Conservation (phyloP, 2,113 vertebrate genomes). For the Cinclus mexicanus region DNA sequence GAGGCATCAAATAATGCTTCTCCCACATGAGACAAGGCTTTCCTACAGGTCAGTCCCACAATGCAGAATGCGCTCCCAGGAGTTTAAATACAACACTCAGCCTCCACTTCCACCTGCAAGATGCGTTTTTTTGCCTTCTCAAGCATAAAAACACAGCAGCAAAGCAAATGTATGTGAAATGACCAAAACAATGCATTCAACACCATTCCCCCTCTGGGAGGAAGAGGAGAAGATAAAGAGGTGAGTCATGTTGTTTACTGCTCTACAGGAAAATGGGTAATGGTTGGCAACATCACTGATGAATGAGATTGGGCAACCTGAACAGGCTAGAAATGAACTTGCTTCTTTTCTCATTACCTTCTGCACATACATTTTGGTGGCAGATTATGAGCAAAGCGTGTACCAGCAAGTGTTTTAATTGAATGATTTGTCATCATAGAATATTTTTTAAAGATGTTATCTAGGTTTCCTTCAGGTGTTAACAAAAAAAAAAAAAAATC, state of each 20-base stretch:
- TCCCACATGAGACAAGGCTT: not conserved
- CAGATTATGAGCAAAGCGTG: not conserved
- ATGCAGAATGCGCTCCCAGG: not conserved
- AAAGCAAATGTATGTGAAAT: not conserved
- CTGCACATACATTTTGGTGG: not conserved
- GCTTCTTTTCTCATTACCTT: not conserved
- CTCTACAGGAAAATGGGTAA: slow-evolving; percentile 27
- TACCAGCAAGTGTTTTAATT: not conserved
- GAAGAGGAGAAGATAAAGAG: slow-evolving; percentile 48
- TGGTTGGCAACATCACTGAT: not conserved
- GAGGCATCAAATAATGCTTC: not conserved
- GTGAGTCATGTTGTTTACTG: slow-evolving; percentile 57
- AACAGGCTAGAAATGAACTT: slow-evolving; percentile 5
- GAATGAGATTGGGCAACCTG: not conserved
- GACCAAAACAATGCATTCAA: not conserved
- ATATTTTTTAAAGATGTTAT: not conserved
- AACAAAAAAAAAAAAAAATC: not conserved
- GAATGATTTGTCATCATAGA: slow-evolving; percentile 1
- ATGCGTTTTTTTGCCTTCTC: not conserved
- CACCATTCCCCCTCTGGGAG: not conserved
- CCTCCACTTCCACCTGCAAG: not conserved
- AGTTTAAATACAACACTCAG: not conserved
- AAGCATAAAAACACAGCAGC: not conserved
- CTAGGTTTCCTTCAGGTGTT: not conserved
- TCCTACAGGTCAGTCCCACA: not conserved